phyloP scores from a whole-genome alignment of 2,113 vertebrate genomes.

The Halichoeres trimaculatus region DNA sequence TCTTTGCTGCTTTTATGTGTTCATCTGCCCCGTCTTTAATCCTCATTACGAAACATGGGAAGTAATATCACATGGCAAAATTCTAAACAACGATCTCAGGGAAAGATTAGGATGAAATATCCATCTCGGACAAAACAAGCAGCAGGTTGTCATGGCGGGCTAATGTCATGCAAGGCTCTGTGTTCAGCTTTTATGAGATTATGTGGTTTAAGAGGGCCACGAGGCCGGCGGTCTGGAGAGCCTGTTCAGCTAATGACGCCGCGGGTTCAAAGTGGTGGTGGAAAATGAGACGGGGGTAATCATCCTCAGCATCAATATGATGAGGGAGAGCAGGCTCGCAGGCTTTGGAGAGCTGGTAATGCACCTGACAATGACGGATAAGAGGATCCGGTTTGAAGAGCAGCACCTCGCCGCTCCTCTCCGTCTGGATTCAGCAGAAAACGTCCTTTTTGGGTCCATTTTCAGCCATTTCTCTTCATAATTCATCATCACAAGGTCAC shows the following conservation, averaged over 20 bases:
- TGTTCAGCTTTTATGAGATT: conserved; percentile 72
- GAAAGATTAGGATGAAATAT: conserved; percentile 55
- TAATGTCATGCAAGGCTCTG: conserved; percentile 53
- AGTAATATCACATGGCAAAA: conserved; percentile 27
- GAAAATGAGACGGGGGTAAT: conserved; percentile 51
- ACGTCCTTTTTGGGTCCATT: neutral
- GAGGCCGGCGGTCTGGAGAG: conserved; percentile 59
- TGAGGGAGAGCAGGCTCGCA: conserved; percentile 10
- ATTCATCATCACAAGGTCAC: conserved; percentile 1
- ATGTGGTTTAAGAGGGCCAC: conserved; percentile 60
- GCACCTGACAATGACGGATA: conserved; percentile 31
- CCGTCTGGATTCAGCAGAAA: neutral
- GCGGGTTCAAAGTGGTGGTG: conserved; percentile 63
- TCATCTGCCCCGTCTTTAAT: conserved; percentile 36
- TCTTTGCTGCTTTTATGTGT: conserved; percentile 13
- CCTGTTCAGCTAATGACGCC: conserved; percentile 64
- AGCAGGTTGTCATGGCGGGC: conserved; percentile 39
- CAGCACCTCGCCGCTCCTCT: neutral
- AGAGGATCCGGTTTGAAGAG: conserved; percentile 17
- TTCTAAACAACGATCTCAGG: conserved; percentile 29
- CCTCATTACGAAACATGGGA: conserved; percentile 55
- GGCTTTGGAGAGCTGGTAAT: conserved; percentile 31
- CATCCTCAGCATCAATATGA: conserved; percentile 26
- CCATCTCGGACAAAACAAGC: conserved; percentile 30
- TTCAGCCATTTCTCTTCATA: neutral